Evolutionary conservation across 2,888 invertebrate genomes (phyloP).

Genomic region (Sicus ferrugineus): DNA sequence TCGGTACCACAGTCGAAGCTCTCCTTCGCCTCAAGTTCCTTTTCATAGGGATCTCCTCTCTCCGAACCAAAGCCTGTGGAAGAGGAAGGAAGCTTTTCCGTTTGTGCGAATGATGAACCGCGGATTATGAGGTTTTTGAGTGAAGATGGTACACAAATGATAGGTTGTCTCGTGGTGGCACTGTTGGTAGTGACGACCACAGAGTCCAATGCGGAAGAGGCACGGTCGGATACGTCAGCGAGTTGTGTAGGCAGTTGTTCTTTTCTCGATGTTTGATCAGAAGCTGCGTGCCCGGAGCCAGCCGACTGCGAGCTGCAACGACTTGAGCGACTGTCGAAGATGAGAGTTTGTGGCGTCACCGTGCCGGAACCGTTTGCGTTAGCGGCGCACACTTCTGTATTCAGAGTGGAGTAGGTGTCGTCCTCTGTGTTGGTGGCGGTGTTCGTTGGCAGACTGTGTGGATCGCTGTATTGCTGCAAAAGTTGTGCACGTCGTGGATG

Average conservation of each 20-base stretch:
- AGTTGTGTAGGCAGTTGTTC: slow-evolving; percentile 45
- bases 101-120: slow-evolving; percentile 41
- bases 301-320: slow-evolving; percentile 12
- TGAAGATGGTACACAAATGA: slow-evolving; percentile 59
- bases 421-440: slow-evolving; percentile 57
- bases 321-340: neutral
- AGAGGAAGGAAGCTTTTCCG: slow-evolving; percentile 11
- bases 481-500: slow-evolving; percentile 55
- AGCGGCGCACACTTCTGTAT: slow-evolving; percentile 56
- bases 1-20: neutral
- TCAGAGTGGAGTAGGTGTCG: slow-evolving; percentile 61
- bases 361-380: slow-evolving; percentile 44
- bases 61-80: neutral
- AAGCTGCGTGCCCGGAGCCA: neutral
- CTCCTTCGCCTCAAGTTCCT: neutral
- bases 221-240: slow-evolving; percentile 49
- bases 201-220: slow-evolving; percentile 59
- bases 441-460: slow-evolving; percentile 56
- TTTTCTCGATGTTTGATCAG: slow-evolving; percentile 41
- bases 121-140: slow-evolving; percentile 59
- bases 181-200: slow-evolving; percentile 48
- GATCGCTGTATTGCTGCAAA: slow-evolving; percentile 61
- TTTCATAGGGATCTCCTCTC: slow-evolving; percentile 33
- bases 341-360: slow-evolving; percentile 23
- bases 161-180: slow-evolving; percentile 50